Base-by-base conservation (phyloP, 2,888 invertebrate species). In the Dexiosoma caninum region DNA sequence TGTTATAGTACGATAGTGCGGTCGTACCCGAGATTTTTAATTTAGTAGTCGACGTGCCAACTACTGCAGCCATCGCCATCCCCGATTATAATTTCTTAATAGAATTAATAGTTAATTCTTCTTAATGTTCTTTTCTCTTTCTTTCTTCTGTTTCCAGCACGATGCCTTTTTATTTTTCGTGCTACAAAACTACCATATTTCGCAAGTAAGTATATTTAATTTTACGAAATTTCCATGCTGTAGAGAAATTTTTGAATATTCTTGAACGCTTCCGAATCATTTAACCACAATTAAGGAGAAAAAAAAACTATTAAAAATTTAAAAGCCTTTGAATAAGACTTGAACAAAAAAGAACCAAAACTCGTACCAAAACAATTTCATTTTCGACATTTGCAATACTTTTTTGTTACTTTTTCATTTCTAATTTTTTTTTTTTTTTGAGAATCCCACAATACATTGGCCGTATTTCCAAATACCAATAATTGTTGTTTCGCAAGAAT, bases 401-500 rank as follows among this genome's bases (percentile, higher is more conserved):
- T 40, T 55, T 49, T 14, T 3, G 46, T 5, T 64, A n/a, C n/a
- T n/a, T n/a, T n/a, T n/a, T n/a, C n/a, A n/a, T 49, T 62, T 46
- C 16, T 16, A 46, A n/a, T 16, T 6, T n/a, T 21, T 6, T 21
- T 64, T 14, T n/a, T n/a, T n/a, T 46, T 46, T 32, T 6, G 27
- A 46, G n/a, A 59, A 32, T 30, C 40, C 32, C 23, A 51, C n/a
- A n/a, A 35, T 12, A 46, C 23, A 59, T 40, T 51, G 75, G n/a
- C 30, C 40, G 59, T 51, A 51, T 57, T 64, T 64, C 5, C 14
- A 14, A 51, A 64, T 35, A 70, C 64, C 70, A 57, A 64, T 78
- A 78, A 78, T 78, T 71, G 70, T 78, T 78, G 77, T 78, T 78
- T 57, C 77, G 70, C 77, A 64, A 78, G 77, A 78, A 71, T 71